A percentile compares a stretch with the other conserved stretches of the same genome.
Evolutionary conservation across 2,888 invertebrate species (phyloP).

Genomic region (Megastigmus dorsalis): DNA sequence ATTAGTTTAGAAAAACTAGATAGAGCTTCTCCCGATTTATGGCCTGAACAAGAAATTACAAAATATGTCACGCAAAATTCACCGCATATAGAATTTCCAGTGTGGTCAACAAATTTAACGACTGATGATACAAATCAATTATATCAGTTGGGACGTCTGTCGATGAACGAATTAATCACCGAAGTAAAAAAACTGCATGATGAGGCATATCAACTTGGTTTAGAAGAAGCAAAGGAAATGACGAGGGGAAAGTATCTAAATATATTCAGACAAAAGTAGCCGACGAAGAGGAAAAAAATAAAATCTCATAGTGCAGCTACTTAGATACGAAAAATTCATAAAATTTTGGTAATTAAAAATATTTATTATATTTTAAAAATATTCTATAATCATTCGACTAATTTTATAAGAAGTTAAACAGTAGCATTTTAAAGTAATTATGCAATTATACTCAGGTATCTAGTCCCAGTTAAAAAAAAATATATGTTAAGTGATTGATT

Average conservation of each 20-base stretch:
- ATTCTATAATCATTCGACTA: too few species aligned
- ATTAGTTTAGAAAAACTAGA: constrained; percentile 93
- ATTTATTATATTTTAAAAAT: too few species aligned
- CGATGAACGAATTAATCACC: constrained; percentile 89
- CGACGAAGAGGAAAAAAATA: too few species aligned
- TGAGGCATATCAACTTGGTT: constrained; percentile 93
- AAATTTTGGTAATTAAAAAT: too few species aligned
- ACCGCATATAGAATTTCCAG: constrained; percentile 78
- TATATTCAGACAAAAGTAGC: constrained; percentile 79
- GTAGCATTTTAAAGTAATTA: too few species aligned
- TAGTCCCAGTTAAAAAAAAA: too few species aligned
- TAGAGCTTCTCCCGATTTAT: constrained; percentile 95
- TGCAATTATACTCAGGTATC: too few species aligned
- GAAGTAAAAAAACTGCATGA: constrained; percentile 97
- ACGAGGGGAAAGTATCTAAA: constrained; percentile 95
- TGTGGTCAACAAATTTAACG: constrained; percentile 83
- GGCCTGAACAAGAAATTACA: constrained; percentile 96
- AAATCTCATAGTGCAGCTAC: too few species aligned
- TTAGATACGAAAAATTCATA: too few species aligned
- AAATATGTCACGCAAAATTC: constrained; percentile 86
- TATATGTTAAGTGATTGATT: too few species aligned
- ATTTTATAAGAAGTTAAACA: too few species aligned
- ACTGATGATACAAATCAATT: constrained; percentile 85
- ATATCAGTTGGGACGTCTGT: constrained; percentile 84
- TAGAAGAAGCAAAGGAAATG: constrained; percentile 97